phyloP scores from a whole-genome alignment of 2,113 vertebrate species.

The Scomber colias region DNA sequence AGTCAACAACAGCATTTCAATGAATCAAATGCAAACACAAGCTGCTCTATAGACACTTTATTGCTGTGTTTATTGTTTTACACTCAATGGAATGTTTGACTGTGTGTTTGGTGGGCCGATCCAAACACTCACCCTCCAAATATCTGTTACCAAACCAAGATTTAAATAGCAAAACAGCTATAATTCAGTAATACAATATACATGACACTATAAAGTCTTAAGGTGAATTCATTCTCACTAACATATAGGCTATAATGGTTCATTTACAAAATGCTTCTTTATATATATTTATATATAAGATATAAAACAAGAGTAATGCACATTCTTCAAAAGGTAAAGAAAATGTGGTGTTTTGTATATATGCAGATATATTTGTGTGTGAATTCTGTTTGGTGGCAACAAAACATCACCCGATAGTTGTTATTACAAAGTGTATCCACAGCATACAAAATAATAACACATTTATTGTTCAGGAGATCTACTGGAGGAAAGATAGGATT shows the following conservation, averaged over 20 bases:
- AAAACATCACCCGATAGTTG: conserved; percentile 48
- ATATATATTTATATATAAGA: conserved; percentile 80
- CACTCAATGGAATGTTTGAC: conserved; percentile 89
- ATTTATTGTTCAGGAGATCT: conserved; percentile 29
- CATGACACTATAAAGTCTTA: conserved; percentile 84
- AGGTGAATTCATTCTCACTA: conserved; percentile 71
- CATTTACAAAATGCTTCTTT: conserved; percentile 87
- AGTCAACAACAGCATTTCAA: neutral
- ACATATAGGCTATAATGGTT: conserved; percentile 73
- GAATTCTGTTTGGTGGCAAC: conserved; percentile 66
- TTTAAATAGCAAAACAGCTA: conserved; percentile 89
- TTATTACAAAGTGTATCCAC: conserved; percentile 58
- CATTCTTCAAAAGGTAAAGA: conserved; percentile 69
- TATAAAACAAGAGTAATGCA: conserved; percentile 83
- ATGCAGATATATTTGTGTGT: conserved; percentile 51
- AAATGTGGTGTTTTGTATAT: conserved; percentile 40
- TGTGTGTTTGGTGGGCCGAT: conserved; percentile 89
- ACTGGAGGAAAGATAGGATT: conserved; percentile 1
- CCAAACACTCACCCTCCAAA: conserved; percentile 79
- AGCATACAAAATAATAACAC: conserved; percentile 53
- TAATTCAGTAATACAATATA: conserved; percentile 87
- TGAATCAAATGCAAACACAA: conserved; percentile 7
- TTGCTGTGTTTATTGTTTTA: conserved; percentile 86
- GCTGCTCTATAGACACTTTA: conserved; percentile 80
- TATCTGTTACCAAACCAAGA: conserved; percentile 85